Evolutionary conservation across 2,113 vertebrate genomes (phyloP).

Genomic region (Proteles cristata): DNA sequence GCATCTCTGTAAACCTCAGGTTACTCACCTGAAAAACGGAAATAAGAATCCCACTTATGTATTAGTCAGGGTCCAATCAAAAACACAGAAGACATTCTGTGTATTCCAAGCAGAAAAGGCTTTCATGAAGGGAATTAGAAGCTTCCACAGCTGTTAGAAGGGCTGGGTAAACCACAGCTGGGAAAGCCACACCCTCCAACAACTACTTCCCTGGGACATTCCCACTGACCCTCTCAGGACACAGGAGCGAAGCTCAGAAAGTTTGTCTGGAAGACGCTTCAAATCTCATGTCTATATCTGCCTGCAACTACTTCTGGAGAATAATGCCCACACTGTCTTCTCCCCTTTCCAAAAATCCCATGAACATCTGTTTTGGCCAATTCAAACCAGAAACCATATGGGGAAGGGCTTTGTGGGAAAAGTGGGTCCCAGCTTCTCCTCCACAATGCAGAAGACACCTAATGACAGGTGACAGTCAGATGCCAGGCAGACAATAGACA

Average conservation of each 20-base stretch:
- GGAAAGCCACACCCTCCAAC: not conserved
- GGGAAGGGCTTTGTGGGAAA: slow-evolving; percentile 14
- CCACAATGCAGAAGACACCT: not conserved
- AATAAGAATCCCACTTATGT: not conserved
- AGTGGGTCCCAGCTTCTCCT: not conserved
- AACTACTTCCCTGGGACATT: not conserved
- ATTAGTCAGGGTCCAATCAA: not conserved
- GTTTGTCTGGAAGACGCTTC: not conserved
- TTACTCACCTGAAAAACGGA: not conserved
- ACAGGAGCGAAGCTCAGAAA: not conserved
- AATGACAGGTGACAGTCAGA: not conserved
- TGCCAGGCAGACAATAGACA: not conserved
- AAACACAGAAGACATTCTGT: not conserved
- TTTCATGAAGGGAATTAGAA: not conserved
- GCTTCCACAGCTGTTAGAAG: not conserved
- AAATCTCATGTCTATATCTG: not conserved
- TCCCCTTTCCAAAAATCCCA: not conserved
- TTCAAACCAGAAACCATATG: not conserved
- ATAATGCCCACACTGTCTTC: not conserved
- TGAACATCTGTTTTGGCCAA: not conserved
- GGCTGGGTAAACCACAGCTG: not conserved
- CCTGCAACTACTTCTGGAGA: not conserved
- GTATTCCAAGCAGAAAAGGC: not conserved
- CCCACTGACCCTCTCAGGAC: not conserved
- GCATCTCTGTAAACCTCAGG: not conserved